These are phyloP conservation scores for Iguana delicatissima DNA, from an alignment of 2,797 vertebrate species.

Conservation along the genomic window DNA sequence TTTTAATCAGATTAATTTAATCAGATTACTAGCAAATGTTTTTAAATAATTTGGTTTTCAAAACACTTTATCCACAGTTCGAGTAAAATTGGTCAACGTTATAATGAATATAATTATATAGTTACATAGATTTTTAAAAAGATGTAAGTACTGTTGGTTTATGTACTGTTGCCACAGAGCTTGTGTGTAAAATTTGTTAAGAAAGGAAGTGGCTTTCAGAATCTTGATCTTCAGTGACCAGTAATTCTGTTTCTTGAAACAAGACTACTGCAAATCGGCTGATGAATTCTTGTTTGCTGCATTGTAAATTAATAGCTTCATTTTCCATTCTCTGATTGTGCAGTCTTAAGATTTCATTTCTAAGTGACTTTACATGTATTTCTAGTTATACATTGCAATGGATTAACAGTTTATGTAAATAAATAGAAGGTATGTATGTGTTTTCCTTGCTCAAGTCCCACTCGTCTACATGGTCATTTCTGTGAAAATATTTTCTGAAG, in stretches of 20 bases:
- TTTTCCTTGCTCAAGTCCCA: neutral
- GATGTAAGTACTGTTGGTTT: neutral
- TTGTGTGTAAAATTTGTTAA: constrained; percentile 34
- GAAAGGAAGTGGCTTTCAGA: constrained; percentile 7
- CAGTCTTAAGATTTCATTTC: constrained; percentile 53
- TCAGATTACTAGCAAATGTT: neutral
- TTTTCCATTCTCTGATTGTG: constrained; percentile 55
- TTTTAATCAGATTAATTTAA: neutral
- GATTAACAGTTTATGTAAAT: neutral
- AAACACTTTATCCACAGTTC: constrained; percentile 7
- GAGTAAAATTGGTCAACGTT: constrained; percentile 6
- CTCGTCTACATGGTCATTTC: neutral
- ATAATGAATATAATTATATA: neutral
- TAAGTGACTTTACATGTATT: constrained; percentile 41
- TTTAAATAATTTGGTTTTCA: neutral
- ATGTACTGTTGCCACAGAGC: neutral
- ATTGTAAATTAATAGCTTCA: constrained; percentile 45
- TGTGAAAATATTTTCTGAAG: neutral
- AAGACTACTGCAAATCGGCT: constrained; percentile 18
- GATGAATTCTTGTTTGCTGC: constrained; percentile 31
- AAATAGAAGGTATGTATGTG: neutral
- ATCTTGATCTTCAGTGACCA: neutral
- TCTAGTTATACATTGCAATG: constrained; percentile 42
- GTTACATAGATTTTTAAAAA: neutral
- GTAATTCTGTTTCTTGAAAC: constrained; percentile 52